A percentile compares a stretch with the other conserved stretches of the same genome.
phyloP scores from a whole-genome alignment of 2,797 vertebrate species.

The Pseudocheirus occidentalis region DNA sequence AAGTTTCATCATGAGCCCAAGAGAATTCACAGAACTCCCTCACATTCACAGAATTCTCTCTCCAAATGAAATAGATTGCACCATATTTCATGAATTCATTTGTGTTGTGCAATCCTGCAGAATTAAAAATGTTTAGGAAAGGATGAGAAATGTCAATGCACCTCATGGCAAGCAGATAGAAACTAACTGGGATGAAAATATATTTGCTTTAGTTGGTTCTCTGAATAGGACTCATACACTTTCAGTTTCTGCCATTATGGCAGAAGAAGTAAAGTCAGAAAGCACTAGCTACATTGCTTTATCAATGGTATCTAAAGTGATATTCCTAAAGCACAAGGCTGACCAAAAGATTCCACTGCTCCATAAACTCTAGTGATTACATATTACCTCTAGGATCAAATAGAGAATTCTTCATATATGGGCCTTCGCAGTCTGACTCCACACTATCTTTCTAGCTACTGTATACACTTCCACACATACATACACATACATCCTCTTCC shows the following conservation, averaged over 20 bases:
- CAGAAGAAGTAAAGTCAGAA: not conserved
- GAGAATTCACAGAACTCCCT: constrained; percentile 19
- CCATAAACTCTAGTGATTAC: not conserved
- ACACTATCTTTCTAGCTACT: not conserved
- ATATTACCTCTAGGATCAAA: not conserved
- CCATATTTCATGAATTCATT: not conserved
- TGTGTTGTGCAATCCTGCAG: constrained; percentile 11
- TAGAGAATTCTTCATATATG: not conserved
- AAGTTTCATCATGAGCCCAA: constrained; percentile 43
- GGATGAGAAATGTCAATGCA: not conserved
- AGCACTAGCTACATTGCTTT: not conserved
- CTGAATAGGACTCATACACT: not conserved
- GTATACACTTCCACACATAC: not conserved
- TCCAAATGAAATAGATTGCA: not conserved
- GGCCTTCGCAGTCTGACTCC: not conserved
- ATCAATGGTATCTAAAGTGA: not conserved
- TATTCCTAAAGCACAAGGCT: not conserved
- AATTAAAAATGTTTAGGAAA: constrained; percentile 8
- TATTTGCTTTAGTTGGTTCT: not conserved
- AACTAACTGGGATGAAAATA: not conserved
- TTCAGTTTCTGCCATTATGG: not conserved
- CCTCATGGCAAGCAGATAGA: constrained; percentile 11
- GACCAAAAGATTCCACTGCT: not conserved
- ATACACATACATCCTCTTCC: not conserved
- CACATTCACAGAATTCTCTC: not conserved